Percentiles rank a stretch among this genome's conserved stretches.
phyloP scores from a whole-genome alignment of 1,140 invertebrate genomes.

The Drosophila nasuta region DNA sequence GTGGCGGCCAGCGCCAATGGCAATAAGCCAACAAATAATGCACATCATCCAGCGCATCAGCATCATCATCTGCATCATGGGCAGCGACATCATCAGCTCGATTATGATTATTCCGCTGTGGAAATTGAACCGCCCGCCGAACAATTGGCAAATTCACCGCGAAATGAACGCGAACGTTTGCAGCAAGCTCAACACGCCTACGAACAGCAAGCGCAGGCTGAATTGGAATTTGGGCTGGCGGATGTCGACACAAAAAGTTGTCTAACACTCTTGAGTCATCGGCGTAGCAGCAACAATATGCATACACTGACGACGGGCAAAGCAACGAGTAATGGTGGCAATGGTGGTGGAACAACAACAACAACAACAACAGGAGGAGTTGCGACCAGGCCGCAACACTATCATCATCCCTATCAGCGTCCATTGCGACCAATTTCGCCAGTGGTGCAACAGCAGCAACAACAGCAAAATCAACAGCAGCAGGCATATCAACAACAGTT shows the following conservation, averaged over 20 bases:
- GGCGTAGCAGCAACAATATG: slow-evolving; percentile 47
- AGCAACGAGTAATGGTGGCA: slow-evolving; percentile 27
- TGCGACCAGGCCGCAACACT: not conserved
- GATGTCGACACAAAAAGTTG: slow-evolving; percentile 65
- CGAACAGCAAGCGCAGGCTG: slow-evolving; percentile 69
- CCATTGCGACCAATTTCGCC: slow-evolving; percentile 60
- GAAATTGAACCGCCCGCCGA: slow-evolving; percentile 75
- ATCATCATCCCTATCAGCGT: slow-evolving; percentile 75
- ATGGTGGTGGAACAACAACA: slow-evolving; percentile 23
- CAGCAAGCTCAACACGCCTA: slow-evolving; percentile 74
- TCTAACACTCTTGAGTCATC: slow-evolving; percentile 54
- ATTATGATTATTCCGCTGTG: slow-evolving; percentile 73
- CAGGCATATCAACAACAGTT: slow-evolving; percentile 70
- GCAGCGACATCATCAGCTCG: slow-evolving; percentile 52
- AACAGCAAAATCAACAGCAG: slow-evolving; percentile 31
- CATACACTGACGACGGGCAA: slow-evolving; percentile 39
- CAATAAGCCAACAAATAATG: slow-evolving; percentile 59
- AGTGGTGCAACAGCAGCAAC: slow-evolving; percentile 32
- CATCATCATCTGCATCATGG: slow-evolving; percentile 37
- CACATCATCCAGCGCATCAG: slow-evolving; percentile 59
- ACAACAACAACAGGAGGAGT: slow-evolving; percentile 16
- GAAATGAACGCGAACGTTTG: slow-evolving; percentile 64
- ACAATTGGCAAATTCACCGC: slow-evolving; percentile 71
- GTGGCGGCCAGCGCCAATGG: slow-evolving; percentile 59
- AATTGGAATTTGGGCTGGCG: slow-evolving; percentile 65